These are phyloP conservation scores for Ctenosaura bakeri DNA, from an alignment of 2,797 vertebrate species.

Conservation along the genomic window DNA sequence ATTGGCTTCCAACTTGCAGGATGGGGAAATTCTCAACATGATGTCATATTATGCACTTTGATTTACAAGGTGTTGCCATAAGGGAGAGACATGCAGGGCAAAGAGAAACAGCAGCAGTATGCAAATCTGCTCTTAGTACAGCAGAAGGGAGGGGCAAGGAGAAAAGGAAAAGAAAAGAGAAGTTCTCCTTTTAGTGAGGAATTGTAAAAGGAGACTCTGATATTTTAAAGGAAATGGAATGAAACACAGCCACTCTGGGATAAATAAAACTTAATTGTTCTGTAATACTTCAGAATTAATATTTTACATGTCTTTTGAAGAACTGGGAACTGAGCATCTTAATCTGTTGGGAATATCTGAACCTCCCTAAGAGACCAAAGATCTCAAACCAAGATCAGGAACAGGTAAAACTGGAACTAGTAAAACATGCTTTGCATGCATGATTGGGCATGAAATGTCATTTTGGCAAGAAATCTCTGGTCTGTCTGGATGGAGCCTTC, in stretches of 20 bases:
- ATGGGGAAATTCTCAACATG: neutral
- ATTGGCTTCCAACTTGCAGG: neutral
- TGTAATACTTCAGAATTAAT: neutral
- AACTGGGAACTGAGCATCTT: neutral
- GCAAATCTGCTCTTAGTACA: neutral
- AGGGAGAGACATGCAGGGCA: neutral
- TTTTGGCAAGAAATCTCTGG: neutral
- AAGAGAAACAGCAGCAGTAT: neutral
- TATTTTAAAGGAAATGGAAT: neutral
- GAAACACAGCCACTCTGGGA: neutral
- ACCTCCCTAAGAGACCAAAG: neutral
- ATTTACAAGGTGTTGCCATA: neutral
- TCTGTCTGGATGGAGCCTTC: neutral
- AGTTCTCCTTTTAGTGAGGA: neutral
- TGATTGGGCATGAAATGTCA: neutral
- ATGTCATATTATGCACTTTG: neutral
- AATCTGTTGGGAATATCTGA: neutral
- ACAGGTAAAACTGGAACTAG: neutral
- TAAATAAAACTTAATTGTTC: neutral
- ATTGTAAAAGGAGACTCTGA: neutral
- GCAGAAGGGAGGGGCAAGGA: neutral
- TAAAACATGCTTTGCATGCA: neutral
- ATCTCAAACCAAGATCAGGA: neutral
- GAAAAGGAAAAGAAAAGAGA: neutral
- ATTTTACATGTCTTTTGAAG: neutral